phyloP scores from a whole-genome alignment of 30 jellyfish, hydroid and myxozoan genomes.

The Aurelia aurita complex sp. Pacific region DNA sequence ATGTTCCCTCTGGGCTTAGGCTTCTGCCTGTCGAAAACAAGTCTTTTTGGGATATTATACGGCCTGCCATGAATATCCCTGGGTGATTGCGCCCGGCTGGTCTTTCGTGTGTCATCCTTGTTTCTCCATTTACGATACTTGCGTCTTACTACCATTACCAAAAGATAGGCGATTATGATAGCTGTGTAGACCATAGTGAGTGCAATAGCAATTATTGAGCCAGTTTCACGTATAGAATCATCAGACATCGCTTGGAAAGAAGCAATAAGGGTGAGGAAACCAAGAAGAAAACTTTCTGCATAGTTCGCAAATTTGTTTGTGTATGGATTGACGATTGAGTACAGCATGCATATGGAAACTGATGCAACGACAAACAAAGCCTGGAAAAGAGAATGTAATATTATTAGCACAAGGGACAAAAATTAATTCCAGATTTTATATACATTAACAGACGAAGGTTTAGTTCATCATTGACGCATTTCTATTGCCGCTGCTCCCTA shows the following conservation, averaged over 20 bases:
- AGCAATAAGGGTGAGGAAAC: slow-evolving; percentile 24
- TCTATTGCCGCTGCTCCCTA: no score
- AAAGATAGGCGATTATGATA: slow-evolving; percentile 3
- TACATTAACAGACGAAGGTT: no score
- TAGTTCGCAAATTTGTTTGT: slow-evolving; percentile 39
- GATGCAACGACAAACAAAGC: slow-evolving; percentile 29
- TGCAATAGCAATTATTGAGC: slow-evolving; percentile 11
- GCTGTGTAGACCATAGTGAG: slow-evolving; percentile 40
- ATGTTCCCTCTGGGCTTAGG: no score
- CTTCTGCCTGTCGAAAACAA: slow-evolving; percentile 4
- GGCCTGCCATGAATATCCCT: slow-evolving; percentile 5
- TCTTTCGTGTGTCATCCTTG: background rate
- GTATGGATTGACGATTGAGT: slow-evolving; percentile 41
- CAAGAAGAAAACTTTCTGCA: slow-evolving; percentile 54
- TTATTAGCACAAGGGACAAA: no score
- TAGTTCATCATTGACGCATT: no score
- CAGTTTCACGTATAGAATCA: background rate
- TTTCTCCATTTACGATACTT: background rate
- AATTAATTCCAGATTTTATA: no score
- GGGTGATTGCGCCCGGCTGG: background rate
- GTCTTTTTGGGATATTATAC: slow-evolving; percentile 36
- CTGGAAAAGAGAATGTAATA: background rate
- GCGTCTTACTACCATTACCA: background rate
- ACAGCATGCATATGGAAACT: slow-evolving; percentile 15
- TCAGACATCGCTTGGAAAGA: slow-evolving; percentile 41